phyloP scores from a whole-genome alignment of 1,140 invertebrate species.

The Tetragnatha versicolor region DNA sequence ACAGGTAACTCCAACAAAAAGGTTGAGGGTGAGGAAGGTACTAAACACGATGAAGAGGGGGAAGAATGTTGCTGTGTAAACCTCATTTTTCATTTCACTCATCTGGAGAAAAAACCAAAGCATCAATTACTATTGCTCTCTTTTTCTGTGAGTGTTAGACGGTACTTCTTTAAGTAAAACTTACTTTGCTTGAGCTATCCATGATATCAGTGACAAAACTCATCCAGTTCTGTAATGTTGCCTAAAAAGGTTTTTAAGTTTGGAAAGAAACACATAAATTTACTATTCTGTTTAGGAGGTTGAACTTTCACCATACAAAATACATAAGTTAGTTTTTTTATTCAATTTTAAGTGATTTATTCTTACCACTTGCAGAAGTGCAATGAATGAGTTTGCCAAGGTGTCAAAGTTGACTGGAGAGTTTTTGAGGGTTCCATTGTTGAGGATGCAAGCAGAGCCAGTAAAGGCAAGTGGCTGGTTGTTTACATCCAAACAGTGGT shows the following conservation, averaged over 20 bases:
- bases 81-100: conserved; percentile 80
- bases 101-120: conserved; percentile 20
- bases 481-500: conserved; percentile 11
- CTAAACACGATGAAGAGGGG: conserved; percentile 97
- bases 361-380: conserved; percentile 36
- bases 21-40: conserved; percentile 95
- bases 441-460: neutral
- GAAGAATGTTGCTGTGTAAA: conserved; percentile 97
- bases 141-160: too few species aligned
- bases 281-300: too few species aligned
- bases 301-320: too few species aligned
- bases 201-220: conserved; percentile 45
- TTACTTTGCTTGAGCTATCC: conserved; percentile 36
- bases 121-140: too few species aligned
- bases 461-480: neutral
- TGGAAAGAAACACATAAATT: too few species aligned
- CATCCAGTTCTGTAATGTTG: conserved; percentile 49
- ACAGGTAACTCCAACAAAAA: conserved; percentile 97
- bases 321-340: too few species aligned
- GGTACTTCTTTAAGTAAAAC: neutral
- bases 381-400: conserved; percentile 15
- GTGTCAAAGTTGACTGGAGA: conserved; percentile 35
- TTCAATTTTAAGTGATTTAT: too few species aligned
- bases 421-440: conserved; percentile 25
- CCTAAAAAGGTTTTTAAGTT: conserved; percentile 2